phyloP scores from a whole-genome alignment of 2,888 invertebrate species.

The Bellardia bayeri region DNA sequence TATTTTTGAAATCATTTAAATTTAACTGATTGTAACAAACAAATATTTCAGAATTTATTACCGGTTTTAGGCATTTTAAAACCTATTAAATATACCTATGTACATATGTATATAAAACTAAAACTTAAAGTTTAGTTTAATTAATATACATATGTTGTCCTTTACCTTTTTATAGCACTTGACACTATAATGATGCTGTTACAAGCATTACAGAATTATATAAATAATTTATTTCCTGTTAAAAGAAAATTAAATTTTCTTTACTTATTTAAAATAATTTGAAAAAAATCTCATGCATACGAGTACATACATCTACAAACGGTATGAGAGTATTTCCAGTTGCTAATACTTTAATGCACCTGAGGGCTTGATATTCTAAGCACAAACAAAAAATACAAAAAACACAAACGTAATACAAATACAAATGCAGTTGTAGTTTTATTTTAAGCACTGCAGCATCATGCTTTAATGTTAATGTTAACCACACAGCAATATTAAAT shows the following conservation, averaged over 20 bases:
- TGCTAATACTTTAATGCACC: constrained; percentile 60
- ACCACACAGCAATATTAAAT: constrained; percentile 34
- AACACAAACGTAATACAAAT: constrained; percentile 3
- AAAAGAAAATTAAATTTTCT: neutral
- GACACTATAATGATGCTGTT: constrained; percentile 22
- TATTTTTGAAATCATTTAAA: no score
- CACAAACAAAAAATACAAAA: neutral
- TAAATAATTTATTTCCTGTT: neutral
- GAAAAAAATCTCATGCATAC: neutral
- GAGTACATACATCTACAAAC: no score
- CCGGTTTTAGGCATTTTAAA: no score
- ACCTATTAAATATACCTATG: no score
- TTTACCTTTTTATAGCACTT: neutral
- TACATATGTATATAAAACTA: no score
- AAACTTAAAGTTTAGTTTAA: no score
- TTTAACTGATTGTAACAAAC: no score
- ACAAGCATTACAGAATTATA: neutral
- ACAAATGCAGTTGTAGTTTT: neutral
- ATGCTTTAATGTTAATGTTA: neutral
- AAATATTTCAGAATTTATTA: neutral
- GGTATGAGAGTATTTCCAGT: constrained; percentile 9
- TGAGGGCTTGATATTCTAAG: constrained; percentile 35
- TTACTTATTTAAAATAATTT: constrained; percentile 7
- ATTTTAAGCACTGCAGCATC: constrained; percentile 11
- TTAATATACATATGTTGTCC: no score